Percentiles rank a stretch among this genome's conserved stretches.
phyloP scores from a whole-genome alignment of 2,888 invertebrate genomes.

The Rhopalosiphum nymphaeae region DNA sequence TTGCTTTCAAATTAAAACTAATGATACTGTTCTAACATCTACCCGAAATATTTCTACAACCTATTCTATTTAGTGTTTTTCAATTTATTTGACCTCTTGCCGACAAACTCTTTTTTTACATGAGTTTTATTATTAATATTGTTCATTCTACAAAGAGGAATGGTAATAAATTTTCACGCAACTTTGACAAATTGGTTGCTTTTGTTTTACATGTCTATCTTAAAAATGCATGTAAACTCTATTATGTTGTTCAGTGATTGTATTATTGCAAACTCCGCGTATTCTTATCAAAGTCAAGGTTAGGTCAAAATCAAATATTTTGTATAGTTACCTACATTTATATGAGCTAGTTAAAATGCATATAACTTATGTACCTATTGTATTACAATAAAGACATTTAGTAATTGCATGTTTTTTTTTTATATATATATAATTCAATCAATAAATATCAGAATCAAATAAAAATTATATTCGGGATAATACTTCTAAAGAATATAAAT shows the following conservation, averaged over 20 bases:
- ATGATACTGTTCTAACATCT: background rate
- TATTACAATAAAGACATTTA: background rate
- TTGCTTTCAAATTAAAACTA: conserved; percentile 2
- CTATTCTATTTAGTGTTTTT: background rate
- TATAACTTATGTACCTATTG: too few species aligned
- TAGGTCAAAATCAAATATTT: background rate
- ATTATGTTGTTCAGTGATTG: conserved; percentile 1
- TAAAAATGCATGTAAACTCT: conserved; percentile 14
- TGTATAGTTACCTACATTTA: background rate
- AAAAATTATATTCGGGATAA: too few species aligned
- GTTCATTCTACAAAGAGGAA: conserved; percentile 41
- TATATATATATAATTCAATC: background rate
- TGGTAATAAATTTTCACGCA: conserved; percentile 42
- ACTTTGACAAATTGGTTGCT: conserved; percentile 56
- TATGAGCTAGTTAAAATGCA: background rate
- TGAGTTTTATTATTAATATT: conserved; percentile 52
- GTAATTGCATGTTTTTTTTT: background rate
- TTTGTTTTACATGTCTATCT: conserved; percentile 27
- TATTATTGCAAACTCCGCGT: background rate
- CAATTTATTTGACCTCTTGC: conserved; percentile 22
- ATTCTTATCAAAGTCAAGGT: background rate
- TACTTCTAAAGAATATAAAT: too few species aligned
- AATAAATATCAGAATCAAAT: background rate
- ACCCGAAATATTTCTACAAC: background rate
- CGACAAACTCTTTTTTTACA: conserved; percentile 19